These are phyloP conservation scores for Peromyscus attwateri DNA, from an alignment of 2,797 vertebrate species.

Conservation along the genomic window DNA sequence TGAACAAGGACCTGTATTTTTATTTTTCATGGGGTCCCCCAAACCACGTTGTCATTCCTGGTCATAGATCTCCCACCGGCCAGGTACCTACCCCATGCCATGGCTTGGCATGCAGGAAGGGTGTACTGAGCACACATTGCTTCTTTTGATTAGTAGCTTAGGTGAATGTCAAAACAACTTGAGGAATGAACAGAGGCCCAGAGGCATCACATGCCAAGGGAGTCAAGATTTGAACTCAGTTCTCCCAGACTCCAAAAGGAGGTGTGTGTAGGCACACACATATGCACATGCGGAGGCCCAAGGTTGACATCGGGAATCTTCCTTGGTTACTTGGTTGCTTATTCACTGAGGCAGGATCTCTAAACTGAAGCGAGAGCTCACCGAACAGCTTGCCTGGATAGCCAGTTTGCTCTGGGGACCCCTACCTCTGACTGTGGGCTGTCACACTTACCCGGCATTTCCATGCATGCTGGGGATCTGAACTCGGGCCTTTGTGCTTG, in stretches of 20 bases:
- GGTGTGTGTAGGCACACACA: not conserved
- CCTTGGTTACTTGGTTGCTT: not conserved
- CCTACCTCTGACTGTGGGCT: not conserved
- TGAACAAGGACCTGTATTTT: not conserved
- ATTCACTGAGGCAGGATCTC: not conserved
- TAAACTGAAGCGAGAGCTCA: not conserved
- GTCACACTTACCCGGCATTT: not conserved
- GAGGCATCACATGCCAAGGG: not conserved
- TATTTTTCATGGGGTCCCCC: not conserved
- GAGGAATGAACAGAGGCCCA: slow-evolving; percentile 2
- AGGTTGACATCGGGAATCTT: not conserved
- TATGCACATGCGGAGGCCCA: too few species aligned
- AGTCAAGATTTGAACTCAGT: not conserved
- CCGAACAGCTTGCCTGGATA: too few species aligned
- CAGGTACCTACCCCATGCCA: not conserved
- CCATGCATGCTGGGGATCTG: not conserved
- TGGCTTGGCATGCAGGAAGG: not conserved
- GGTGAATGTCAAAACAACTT: not conserved
- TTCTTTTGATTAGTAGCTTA: not conserved
- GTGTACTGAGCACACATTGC: not conserved
- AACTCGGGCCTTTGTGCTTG: not conserved
- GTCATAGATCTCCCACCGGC: not conserved
- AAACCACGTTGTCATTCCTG: not conserved
- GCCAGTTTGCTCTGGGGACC: not conserved
- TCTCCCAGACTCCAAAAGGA: not conserved